Percentiles rank a stretch among this genome's conserved stretches.
Conservation (phyloP, 2,113 vertebrate genomes). For the Origma solitaria region DNA sequence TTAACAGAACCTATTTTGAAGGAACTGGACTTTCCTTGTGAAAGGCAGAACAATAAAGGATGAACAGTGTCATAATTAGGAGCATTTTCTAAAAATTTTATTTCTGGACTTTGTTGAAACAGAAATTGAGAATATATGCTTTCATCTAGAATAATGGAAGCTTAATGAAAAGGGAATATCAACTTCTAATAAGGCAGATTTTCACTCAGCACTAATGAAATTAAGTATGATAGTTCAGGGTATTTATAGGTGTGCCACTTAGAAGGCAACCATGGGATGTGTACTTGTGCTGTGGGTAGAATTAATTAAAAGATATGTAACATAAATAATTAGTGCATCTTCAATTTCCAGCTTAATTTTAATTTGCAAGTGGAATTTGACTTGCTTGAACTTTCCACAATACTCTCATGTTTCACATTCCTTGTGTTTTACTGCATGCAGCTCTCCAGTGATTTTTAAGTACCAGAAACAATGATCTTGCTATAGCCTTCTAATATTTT, state of each 20-base stretch:
- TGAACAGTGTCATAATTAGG: background rate
- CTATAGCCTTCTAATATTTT: background rate
- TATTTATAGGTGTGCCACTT: background rate
- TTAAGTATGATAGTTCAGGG: background rate
- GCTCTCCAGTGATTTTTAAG: background rate
- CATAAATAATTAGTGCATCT: background rate
- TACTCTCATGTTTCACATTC: background rate
- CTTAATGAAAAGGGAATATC: background rate
- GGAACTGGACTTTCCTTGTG: background rate
- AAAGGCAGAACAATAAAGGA: background rate
- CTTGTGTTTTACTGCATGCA: background rate
- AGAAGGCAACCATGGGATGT: background rate
- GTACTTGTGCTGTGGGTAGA: background rate
- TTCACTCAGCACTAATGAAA: background rate
- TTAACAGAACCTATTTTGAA: background rate
- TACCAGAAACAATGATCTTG: background rate
- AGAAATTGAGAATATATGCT: background rate
- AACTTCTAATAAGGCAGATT: background rate
- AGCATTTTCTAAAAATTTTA: background rate
- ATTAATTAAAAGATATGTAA: background rate
- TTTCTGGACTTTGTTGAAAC: background rate
- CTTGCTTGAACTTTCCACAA: background rate
- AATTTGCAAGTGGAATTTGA: background rate
- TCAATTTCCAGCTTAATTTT: background rate
- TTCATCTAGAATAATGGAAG: background rate